Base-by-base conservation (phyloP, 2,888 invertebrate genomes). In the Erebia epiphron region DNA sequence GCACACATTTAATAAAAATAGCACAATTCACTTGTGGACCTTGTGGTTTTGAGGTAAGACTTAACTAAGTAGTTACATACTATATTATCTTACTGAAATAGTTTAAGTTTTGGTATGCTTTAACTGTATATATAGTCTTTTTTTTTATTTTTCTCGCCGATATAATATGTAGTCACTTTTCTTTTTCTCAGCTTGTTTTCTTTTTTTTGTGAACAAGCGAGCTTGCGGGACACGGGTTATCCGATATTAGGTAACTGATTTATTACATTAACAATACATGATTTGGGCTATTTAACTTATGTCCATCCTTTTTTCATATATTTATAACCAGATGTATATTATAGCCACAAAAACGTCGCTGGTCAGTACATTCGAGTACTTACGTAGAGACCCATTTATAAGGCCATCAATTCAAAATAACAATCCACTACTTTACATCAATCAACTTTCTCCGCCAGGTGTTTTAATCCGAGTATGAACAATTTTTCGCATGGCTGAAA, bases 61-160 rank as follows among this genome's bases (percentile, higher is more conserved):
- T 16, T 46, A n/a, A n/a, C n/a, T n/a, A 60, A 16, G 26, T 60
- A 60, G 43, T 62, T 62, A 61, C 61, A 41, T 41, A 43, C 7
- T 50, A 50, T 16, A 18, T 2, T 18, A 8, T 18, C 18, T 10
- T 14, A 50, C n/a, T n/a, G 2, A 52, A 54, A 54, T 54, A 54
- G 50, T 50, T 18, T 54, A 16, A 16, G 16, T 16, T 54, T 54
- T 18, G 18, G 54, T 54, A 18, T n/a, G 52, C 16, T 52, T 54
- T 10, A 54, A 54, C 18, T 52, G 10, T 54, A 54, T 52, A n/a
- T n/a, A n/a, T n/a, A n/a, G n/a, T n/a, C n/a, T n/a, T n/a, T n/a
- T n/a, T n/a, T n/a, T n/a, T n/a, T n/a, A n/a, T n/a, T n/a, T n/a
- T n/a, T n/a, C n/a, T n/a, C n/a, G 16, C 50, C 50, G n/a, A n/a